Percentiles rank a stretch among this genome's conserved stretches.
Conservation (phyloP, 1,140 invertebrate species). For the Drosophila ohnishii region DNA sequence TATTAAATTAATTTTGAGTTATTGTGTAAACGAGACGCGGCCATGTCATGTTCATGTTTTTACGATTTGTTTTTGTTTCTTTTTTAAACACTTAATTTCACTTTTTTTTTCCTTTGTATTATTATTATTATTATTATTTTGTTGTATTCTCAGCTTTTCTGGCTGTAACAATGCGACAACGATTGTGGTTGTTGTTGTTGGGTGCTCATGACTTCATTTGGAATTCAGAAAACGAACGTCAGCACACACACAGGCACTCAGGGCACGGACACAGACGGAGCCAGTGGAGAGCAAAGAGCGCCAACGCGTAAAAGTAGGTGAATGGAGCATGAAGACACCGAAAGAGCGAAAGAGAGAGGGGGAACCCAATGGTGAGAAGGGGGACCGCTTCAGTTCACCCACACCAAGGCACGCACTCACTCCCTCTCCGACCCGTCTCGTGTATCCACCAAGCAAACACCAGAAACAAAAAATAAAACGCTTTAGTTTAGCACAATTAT, state of each 20-base stretch:
- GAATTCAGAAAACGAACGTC: slow-evolving; percentile 81
- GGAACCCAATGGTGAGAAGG: not conserved
- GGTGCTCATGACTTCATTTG: slow-evolving; percentile 80
- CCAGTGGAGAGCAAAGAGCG: slow-evolving; percentile 64
- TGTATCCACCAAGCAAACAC: slow-evolving; percentile 5
- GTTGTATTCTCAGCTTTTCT: slow-evolving; percentile 53
- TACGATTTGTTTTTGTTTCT: slow-evolving; percentile 31
- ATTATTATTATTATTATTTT: slow-evolving; percentile 45
- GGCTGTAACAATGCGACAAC: slow-evolving; percentile 71
- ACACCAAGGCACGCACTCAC: slow-evolving; percentile 13
- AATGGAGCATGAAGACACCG: slow-evolving; percentile 77
- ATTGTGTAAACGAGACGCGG: slow-evolving; percentile 77
- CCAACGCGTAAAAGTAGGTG: slow-evolving; percentile 79
- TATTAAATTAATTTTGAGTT: slow-evolving; percentile 79
- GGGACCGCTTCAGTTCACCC: slow-evolving; percentile 15
- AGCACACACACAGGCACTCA: slow-evolving; percentile 24
- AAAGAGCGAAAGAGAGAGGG: slow-evolving; percentile 7
- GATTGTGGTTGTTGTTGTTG: slow-evolving; percentile 46
- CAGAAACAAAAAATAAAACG: not conserved
- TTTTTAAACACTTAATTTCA: slow-evolving; percentile 77
- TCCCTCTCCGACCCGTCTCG: not conserved
- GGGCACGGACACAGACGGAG: slow-evolving; percentile 16
- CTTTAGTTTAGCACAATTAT: slow-evolving; percentile 26
- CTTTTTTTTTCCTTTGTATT: slow-evolving; percentile 60
- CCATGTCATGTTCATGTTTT: slow-evolving; percentile 69